Base-by-base conservation (phyloP, 2,113 vertebrate species). In the Panthera uncia region DNA sequence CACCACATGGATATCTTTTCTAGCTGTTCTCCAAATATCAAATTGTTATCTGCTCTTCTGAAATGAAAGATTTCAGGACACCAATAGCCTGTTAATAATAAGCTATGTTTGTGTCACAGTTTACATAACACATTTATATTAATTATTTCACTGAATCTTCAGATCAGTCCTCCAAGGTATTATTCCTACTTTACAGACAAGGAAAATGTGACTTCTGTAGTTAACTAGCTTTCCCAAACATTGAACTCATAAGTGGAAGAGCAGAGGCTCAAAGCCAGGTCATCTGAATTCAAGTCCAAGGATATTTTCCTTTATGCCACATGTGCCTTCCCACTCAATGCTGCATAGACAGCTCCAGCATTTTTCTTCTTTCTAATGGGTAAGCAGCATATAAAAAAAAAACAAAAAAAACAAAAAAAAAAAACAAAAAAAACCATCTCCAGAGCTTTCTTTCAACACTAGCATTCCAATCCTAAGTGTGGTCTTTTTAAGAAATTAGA, bases 351-450 rank as follows among this genome's bases (percentile, higher is more conserved):
- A 66, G 18, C 52, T 87, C 38, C 18, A 69, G 50, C 19, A 52
- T 81, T 84, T 79, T 97, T 23, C 15, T 52, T 71, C 38, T 81
- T 82, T 55, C 63, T 57, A 65, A 33, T 19, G 2, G 50, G n/a
- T 71, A 65, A 89, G 66, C 9, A 5, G 9, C n/a, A 50, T 52
- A 36, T 41, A 55, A 94, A 89, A 38, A 93, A 76, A 38, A 93
- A 48, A 94, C 85, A 38, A 93, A 81, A 55, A 94, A 89, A n/a
- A 91, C 76, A 38, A 93, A 81, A 82, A 36, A 36, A 48, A 94
- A 89, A 38, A 93, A 81, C 48, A 94, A 89, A n/a, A 91, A 81
- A 38, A 93, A 81, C 79, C 3, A 68, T 87, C 65, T 93, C 79
- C 73, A 82, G 48, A 87, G 33, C n/a, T 66, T 86, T 66, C 50